A percentile compares a stretch with the other conserved stretches of the same genome.
Evolutionary conservation across 2,888 invertebrate genomes (phyloP).

Genomic region (Phymatocera aterrima): DNA sequence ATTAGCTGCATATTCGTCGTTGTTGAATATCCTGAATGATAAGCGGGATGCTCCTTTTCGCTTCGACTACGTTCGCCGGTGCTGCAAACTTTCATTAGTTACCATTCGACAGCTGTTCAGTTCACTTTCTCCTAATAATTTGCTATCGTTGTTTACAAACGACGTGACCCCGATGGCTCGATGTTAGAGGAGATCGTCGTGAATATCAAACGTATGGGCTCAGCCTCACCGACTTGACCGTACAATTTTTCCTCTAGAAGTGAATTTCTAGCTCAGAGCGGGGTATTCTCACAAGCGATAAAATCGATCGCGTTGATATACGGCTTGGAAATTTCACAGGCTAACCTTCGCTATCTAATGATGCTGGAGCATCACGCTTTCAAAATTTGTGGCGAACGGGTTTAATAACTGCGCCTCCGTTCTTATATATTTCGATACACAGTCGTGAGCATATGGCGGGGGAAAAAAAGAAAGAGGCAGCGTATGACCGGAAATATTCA

Average conservation of each 20-base stretch:
- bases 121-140: conserved; percentile 37
- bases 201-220: conserved; percentile 3
- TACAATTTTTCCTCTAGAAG: neutral
- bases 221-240: neutral
- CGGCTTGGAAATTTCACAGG: neutral
- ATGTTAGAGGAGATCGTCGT: neutral
- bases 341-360: neutral
- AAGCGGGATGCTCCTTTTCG: neutral
- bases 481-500: too few relatives aligned
- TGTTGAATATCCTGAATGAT: neutral
- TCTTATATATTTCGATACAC: too few relatives aligned
- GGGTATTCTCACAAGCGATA: neutral
- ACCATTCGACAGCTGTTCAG: conserved; percentile 1
- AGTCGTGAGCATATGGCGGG: too few relatives aligned
- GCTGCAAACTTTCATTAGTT: conserved; percentile 25
- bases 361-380: neutral
- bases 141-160: conserved; percentile 35
- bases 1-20: neutral
- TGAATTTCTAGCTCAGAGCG: neutral
- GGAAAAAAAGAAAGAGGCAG: too few relatives aligned
- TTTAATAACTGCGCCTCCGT: too few relatives aligned
- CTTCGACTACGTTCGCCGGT: neutral
- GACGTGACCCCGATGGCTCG: conserved; percentile 18
- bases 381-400: neutral
- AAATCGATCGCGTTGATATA: neutral